These are phyloP conservation scores for Pyrgilauda ruficollis DNA, from an alignment of 2,113 vertebrate species.

Conservation along the genomic window DNA sequence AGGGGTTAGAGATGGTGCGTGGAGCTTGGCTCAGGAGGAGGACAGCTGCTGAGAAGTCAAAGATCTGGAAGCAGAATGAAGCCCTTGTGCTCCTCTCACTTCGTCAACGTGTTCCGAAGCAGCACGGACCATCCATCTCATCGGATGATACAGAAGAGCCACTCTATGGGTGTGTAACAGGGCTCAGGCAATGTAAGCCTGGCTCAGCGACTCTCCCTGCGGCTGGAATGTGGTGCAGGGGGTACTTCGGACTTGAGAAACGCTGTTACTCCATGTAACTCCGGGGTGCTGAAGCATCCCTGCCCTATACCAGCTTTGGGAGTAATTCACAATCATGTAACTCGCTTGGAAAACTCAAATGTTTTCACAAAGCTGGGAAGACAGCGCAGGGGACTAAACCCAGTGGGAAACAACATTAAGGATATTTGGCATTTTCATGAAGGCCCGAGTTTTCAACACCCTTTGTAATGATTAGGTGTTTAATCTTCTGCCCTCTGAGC, in stretches of 20 bases:
- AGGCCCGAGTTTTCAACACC: not conserved
- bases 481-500: not conserved
- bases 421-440: not conserved
- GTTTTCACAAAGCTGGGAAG: not conserved
- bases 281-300: not conserved
- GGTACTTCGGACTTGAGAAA: not conserved
- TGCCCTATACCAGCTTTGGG: not conserved
- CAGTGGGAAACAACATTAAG: not conserved
- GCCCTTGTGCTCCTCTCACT: fast-evolving
- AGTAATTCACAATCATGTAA: fast-evolving
- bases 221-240: not conserved
- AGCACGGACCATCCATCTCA: fast-evolving
- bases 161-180: not conserved
- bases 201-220: not conserved
- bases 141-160: fast-evolving
- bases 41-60: not conserved
- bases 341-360: not conserved
- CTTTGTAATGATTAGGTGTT: not conserved
- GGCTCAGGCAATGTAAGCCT: fast-evolving
- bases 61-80: not conserved
- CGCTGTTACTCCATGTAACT: fast-evolving
- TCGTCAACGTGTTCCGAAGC: fast-evolving
- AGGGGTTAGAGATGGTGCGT: not conserved
- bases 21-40: fast-evolving
- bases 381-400: not conserved